Evolutionary conservation across 2,888 invertebrate species (phyloP), one percentile per base, ranked within the genome.

Genomic region (Listrodromus nycthemerus): DNA sequence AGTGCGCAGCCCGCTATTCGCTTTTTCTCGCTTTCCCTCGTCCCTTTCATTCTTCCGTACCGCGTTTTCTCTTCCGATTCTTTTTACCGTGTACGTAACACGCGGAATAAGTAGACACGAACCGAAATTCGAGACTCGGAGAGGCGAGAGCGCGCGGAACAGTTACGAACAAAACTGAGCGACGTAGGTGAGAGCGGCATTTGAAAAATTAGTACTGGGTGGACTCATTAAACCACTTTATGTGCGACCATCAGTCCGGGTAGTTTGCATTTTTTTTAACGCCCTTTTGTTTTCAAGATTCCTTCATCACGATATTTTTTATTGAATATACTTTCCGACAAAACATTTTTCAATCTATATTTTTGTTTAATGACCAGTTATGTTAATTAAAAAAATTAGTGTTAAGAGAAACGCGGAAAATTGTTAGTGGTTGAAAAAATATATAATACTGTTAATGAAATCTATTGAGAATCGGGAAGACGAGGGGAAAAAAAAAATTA

Each of bases 1-100:
- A 89, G 88, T 87, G 88, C 87, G 80, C 88, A 83, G 85, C 67
- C 80, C 80, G 80, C 67, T 37, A 37, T 66, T 70, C 70, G 30
- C 74, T 48, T 69, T 69, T 73, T 73, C 33, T 69, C 69, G 45
- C 19, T 48, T 37, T 50, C n/a, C 61, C n/a, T 63, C 55, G 33
- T 76, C 50, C 27, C 6, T 33, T 13, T 37, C 2, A 6, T 37
- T 69, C 37, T 63, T 48, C 67, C 33, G 6, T 58, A 19, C 10
- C 24, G 58, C 58, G 52, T 71, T 58, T 50, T 69, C 24, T 19
- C 30, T 41, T 24, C 67, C 24, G 21, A 74, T 45, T 33, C 50
- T 63, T 24, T 58, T 61, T 37, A 8, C 52, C 52, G 24, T 71
- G 8, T 21, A 48, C 48, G 61, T 52, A 71, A 77, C 45, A 76